Base-by-base conservation (phyloP, 2,797 vertebrate species). In the Enteromius mattozi region DNA sequence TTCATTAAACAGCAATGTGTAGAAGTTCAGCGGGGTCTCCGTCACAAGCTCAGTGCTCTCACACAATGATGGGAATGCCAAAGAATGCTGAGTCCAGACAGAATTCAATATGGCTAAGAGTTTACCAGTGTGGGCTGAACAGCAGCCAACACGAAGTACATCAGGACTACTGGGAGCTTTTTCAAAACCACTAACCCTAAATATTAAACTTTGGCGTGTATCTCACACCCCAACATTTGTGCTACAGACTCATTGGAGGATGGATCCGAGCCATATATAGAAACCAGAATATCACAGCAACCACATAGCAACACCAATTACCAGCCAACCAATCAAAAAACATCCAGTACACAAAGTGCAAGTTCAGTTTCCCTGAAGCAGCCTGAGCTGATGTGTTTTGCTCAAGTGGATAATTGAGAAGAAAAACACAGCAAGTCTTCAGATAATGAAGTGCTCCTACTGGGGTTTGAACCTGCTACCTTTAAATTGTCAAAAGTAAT, bases 1-100 rank as follows among this genome's bases (percentile, higher is more conserved):
- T 74, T 82, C 80, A 74, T 82, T 82, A 63, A 74, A 49, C 80
- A 63, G 10, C 40, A 74, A 74, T 82, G 80, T 63, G 56, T 40
- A 24, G 40, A 35, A 74, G 19, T 63, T 74, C 80, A 82, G 69
- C 51, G 4, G 80, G 54, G 54, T 72, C 49, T 81, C 79, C 16
- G 33, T 70, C 35, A 70, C 66, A 70, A 30, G 66, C 78, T 24
- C 65, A 30, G 47, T 21, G 54, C 12, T 65, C 42, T 74, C 80
- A 75, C 70, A 72, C 70, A 65, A 56, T 14, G 56, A 82, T 65
- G 70, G 80, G 80, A 65, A n/a, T 74, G 80, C 70, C 19, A 49
- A 49, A 30, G 27, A 82, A 63, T 19, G 13, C 27, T 21, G 0
- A 45, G 40, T 82, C 42, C 42, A 75, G 47, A 81, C 13, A 9